Percentiles rank a stretch among this genome's conserved stretches.
Evolutionary conservation across 2,888 invertebrate species (phyloP).

Genomic region (Sinhomidia bicolor): DNA sequence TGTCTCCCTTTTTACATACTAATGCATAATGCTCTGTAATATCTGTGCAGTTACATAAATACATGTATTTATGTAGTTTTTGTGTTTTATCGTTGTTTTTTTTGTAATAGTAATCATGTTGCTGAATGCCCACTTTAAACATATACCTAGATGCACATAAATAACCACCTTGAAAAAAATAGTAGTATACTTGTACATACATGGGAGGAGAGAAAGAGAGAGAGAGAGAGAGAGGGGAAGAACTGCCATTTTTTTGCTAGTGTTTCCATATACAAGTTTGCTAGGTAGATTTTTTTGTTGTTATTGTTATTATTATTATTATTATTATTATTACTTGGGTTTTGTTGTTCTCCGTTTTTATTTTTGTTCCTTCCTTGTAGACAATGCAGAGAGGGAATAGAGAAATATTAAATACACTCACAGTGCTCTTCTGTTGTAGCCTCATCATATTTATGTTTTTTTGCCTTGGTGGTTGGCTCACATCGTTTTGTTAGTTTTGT

Average conservation of each 20-base stretch:
- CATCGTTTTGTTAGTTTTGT: slow-evolving; percentile 64
- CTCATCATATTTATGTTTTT: slow-evolving; percentile 11
- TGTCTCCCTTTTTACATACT: neutral
- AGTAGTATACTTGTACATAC: too few relatives aligned
- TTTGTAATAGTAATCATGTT: neutral
- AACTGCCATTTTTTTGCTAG: neutral
- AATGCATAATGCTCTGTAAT: too few relatives aligned
- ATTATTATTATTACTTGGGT: neutral
- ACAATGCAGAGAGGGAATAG: neutral
- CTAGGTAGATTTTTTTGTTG: neutral
- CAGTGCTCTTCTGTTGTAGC: neutral
- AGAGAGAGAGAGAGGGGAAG: too few relatives aligned
- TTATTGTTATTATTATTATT: neutral
- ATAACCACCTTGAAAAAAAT: slow-evolving; percentile 6
- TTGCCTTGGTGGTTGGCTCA: slow-evolving; percentile 8
- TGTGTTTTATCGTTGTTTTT: slow-evolving; percentile 24
- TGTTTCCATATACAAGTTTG: neutral
- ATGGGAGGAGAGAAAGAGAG: too few relatives aligned
- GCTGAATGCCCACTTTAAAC: neutral
- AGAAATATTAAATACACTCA: neutral
- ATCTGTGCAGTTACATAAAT: neutral
- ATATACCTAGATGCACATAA: neutral
- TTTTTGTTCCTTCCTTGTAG: neutral
- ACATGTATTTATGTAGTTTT: neutral
- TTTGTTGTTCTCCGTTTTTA: slow-evolving; percentile 25